These are phyloP conservation scores for Varanus salvator DNA, from an alignment of 2,113 vertebrate species.

Conservation along the genomic window DNA sequence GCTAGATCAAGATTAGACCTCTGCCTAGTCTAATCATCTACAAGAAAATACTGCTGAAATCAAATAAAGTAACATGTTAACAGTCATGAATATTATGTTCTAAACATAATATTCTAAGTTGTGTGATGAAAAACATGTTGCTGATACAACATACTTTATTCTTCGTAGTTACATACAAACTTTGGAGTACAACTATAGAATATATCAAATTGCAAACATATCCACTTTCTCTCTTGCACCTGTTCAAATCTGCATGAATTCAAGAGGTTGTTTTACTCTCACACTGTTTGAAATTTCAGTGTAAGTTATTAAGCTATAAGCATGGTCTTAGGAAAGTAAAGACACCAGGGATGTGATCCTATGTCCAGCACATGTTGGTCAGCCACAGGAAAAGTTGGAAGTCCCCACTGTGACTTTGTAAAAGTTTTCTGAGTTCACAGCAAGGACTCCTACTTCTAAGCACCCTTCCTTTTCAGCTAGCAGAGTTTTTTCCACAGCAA, in stretches of 20 bases:
- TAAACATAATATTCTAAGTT: neutral
- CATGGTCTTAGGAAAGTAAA: neutral
- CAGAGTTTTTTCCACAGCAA: too few relatives aligned
- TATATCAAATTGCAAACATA: conserved; percentile 6
- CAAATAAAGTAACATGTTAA: neutral
- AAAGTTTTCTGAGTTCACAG: too few relatives aligned
- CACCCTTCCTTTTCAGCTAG: too few relatives aligned
- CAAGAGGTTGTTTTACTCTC: neutral
- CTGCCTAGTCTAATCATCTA: neutral
- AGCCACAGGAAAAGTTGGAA: too few relatives aligned
- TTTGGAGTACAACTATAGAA: neutral
- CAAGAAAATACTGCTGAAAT: neutral
- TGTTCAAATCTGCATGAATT: neutral
- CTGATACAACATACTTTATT: neutral
- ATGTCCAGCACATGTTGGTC: too few relatives aligned
- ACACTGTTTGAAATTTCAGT: neutral
- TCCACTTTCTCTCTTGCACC: neutral
- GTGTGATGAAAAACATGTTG: neutral
- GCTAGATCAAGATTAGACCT: neutral
- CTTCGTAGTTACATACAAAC: neutral
- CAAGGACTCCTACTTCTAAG: too few relatives aligned
- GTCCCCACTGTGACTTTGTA: too few relatives aligned
- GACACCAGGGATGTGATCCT: too few relatives aligned
- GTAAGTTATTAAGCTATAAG: neutral
- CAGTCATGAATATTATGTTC: neutral